Evolutionary conservation across 2,797 vertebrate genomes (phyloP).

Genomic region (Spea hammondii): DNA sequence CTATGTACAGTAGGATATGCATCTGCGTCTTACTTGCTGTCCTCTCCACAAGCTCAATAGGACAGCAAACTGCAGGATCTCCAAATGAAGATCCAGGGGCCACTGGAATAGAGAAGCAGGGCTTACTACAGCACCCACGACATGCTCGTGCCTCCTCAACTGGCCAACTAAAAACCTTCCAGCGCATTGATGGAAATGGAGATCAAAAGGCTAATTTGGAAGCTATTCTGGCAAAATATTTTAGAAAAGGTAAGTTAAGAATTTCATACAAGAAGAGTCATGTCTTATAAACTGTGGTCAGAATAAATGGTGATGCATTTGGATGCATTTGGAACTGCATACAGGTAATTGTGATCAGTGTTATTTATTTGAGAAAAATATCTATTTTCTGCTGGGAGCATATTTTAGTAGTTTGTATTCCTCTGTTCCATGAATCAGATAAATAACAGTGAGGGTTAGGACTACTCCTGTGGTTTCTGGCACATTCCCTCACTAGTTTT

Average conservation of each 20-base stretch:
- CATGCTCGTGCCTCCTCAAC: constrained; percentile 67
- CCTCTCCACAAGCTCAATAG: constrained; percentile 76
- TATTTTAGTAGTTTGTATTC: too few species aligned
- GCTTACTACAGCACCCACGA: constrained; percentile 58
- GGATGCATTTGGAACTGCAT: not conserved
- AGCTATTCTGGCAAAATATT: constrained; percentile 83
- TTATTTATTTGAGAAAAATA: too few species aligned
- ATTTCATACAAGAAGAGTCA: not conserved
- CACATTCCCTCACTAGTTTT: too few species aligned
- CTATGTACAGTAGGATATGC: constrained; percentile 73
- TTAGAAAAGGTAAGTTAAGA: constrained; percentile 82
- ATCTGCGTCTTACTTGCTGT: constrained; percentile 81
- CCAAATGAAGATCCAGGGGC: constrained; percentile 58
- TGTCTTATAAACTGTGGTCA: not conserved
- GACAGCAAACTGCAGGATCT: constrained; percentile 69
- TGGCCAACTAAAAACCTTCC: constrained; percentile 63
- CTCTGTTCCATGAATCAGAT: too few species aligned
- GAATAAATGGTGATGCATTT: not conserved
- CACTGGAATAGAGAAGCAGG: constrained; percentile 68
- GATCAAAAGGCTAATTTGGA: constrained; percentile 79
- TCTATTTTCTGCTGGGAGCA: too few species aligned
- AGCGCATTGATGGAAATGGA: constrained; percentile 61
- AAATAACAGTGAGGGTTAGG: too few species aligned
- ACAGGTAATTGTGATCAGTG: not conserved
- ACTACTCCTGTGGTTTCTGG: too few species aligned